Base-by-base conservation (phyloP, 2,113 vertebrate genomes). In the Pteronura brasiliensis region DNA sequence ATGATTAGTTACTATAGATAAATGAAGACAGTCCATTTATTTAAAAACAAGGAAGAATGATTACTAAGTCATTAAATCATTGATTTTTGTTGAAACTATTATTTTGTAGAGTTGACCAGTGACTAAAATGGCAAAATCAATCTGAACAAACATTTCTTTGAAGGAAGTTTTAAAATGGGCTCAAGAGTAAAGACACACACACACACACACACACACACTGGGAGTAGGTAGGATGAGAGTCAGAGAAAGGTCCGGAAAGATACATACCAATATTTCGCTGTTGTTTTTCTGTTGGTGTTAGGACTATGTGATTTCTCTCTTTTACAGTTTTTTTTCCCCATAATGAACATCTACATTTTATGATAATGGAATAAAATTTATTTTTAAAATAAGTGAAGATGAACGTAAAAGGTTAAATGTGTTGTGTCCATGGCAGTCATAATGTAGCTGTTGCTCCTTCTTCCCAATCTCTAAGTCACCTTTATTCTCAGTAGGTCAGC, bases 191-290 rank as follows among this genome's bases (percentile, higher is more conserved):
- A 49, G 4, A 63, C 2, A 39, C 31, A 72, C 25, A 27, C 57
- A 77, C 6, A 36, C 8, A 86, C 4, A 25, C 25, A 20, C 13
- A 52, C 59, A 61, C 6, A 36, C 8, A 86, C 4, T 13, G 1
- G 0, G 3, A 2, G 0, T 17, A 31, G 4, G 0, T 12, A 31
- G 7, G 1, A 9, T 39, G 3, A 42, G 29, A 71, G 61, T 65
- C 1, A 89, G 18, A 44, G 11, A 29, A 63, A 87, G 3, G 20
- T 8, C n/a, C n/a, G 8, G 2, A 29, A 92, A 67, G 63, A 29
- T 65, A 25, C 8, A 21, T 12, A 44, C 7, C 3, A 21, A 2
- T 80, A 63, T 57, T 61, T 92, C 42, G 36, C 36, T 82, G 5
- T 74, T 44, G 3, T 59, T 88, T 44, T 52, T 65, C 15, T 39